phyloP scores from a whole-genome alignment of 2,113 vertebrate genomes.

The Geothlypis trichas region DNA sequence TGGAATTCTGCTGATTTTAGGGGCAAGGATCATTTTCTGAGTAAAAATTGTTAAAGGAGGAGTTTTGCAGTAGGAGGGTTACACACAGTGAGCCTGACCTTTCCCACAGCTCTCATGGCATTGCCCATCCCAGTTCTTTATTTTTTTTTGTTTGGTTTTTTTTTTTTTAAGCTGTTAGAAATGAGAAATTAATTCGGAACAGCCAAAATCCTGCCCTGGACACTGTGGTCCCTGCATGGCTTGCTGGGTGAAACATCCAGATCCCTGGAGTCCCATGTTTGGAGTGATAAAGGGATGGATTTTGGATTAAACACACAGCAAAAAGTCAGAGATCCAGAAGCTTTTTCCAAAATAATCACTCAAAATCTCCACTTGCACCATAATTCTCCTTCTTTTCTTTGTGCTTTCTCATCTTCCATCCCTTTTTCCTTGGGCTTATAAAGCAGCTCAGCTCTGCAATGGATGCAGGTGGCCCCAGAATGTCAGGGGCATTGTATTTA shows the following conservation, averaged over 20 bases:
- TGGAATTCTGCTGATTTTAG: neutral
- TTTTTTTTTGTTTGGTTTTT: neutral
- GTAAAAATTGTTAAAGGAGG: neutral
- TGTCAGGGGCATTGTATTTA: neutral
- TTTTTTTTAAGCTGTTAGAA: neutral
- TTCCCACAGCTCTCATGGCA: neutral
- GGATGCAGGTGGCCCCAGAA: neutral
- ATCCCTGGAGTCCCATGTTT: neutral
- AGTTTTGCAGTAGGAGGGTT: neutral
- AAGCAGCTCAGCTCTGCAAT: neutral
- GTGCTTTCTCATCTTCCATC: neutral
- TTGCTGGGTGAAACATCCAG: rapidly evolving
- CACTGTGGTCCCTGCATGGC: rapidly evolving
- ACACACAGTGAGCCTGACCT: neutral
- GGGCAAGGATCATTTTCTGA: neutral
- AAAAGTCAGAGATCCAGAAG: neutral
- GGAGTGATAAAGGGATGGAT: neutral
- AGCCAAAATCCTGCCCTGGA: neutral
- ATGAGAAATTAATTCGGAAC: neutral
- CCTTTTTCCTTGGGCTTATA: neutral
- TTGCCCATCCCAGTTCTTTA: too few species aligned
- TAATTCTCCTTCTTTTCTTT: neutral
- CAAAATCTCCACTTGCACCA: neutral
- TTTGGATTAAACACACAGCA: neutral
- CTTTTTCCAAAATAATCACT: neutral